Evolutionary conservation across 2,888 invertebrate genomes (phyloP).

Genomic region (Lepidocyrtinus sp.): DNA sequence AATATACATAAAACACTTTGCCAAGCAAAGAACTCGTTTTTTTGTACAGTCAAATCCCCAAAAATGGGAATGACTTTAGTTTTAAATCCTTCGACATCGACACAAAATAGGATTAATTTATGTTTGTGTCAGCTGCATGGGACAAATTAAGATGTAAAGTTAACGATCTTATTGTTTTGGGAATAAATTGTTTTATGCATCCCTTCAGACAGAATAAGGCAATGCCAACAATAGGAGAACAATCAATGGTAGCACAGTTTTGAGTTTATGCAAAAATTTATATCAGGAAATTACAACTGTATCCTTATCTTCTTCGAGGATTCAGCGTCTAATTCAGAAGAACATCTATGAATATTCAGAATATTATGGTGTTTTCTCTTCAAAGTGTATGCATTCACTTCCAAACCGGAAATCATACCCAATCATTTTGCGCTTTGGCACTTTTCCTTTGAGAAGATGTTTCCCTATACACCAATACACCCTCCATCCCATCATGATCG

Average conservation of each 20-base stretch:
- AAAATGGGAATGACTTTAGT: too few species aligned
- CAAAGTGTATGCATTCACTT: neutral
- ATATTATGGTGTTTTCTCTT: neutral
- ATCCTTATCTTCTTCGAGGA: neutral
- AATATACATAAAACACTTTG: neutral
- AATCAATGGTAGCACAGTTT: neutral
- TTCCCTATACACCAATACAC: too few species aligned
- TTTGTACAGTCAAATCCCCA: neutral
- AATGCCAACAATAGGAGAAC: neutral
- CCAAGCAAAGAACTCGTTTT: neutral
- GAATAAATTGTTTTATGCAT: neutral
- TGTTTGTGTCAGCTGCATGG: neutral
- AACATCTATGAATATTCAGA: too few species aligned
- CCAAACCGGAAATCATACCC: slow-evolving; percentile 66
- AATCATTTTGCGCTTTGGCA: slow-evolving; percentile 67
- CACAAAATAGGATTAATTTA: neutral
- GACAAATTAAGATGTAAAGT: neutral
- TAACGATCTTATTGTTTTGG: neutral
- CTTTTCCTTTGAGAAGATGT: too few species aligned
- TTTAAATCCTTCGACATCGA: neutral
- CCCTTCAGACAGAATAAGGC: neutral
- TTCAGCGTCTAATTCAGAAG: too few species aligned
- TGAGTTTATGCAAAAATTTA: neutral
- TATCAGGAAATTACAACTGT: neutral
- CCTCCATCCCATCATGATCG: too few species aligned